A percentile compares a stretch with the other conserved stretches of the same genome.
phyloP scores from a whole-genome alignment of 2,888 invertebrate species.

The Drosophila quinaria region DNA sequence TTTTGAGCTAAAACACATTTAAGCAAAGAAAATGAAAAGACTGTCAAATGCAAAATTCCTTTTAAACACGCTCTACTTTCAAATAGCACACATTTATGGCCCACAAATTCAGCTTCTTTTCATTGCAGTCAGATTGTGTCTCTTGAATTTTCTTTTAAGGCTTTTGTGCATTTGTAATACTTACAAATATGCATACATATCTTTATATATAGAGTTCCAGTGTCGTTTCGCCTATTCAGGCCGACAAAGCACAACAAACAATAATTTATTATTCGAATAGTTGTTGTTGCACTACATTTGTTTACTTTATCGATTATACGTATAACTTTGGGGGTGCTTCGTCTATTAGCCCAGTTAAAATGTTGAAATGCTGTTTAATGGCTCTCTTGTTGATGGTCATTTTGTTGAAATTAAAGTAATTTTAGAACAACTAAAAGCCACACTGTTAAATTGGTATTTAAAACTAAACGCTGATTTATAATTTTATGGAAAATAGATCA shows the following conservation, averaged over 20 bases:
- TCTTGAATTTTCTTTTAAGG: conserved; percentile 14
- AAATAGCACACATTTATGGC: conserved; percentile 10
- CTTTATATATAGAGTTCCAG: background rate
- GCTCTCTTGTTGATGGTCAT: background rate
- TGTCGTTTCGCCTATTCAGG: conserved; percentile 13
- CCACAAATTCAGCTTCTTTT: conserved; percentile 12
- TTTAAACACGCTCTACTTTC: conserved; percentile 13
- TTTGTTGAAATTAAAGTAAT: background rate
- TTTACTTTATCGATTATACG: conserved; percentile 16
- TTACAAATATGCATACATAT: conserved; percentile 1
- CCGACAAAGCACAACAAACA: conserved; percentile 19
- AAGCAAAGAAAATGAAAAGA: background rate
- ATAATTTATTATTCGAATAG: conserved; percentile 18
- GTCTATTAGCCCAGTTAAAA: conserved; percentile 1
- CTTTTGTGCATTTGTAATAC: conserved; percentile 3
- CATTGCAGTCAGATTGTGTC: conserved; percentile 2
- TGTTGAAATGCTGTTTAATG: conserved; percentile 1
- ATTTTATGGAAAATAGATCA: background rate
- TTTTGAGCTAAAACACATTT: background rate
- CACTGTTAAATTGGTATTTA: background rate
- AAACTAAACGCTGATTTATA: background rate
- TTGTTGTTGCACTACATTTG: conserved; percentile 5
- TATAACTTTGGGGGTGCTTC: background rate
- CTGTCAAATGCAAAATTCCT: conserved; percentile 1
- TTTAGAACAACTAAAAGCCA: background rate